These are phyloP conservation scores for Trichosurus vulpecula DNA, from an alignment of 2,797 vertebrate genomes.

Conservation along the genomic window DNA sequence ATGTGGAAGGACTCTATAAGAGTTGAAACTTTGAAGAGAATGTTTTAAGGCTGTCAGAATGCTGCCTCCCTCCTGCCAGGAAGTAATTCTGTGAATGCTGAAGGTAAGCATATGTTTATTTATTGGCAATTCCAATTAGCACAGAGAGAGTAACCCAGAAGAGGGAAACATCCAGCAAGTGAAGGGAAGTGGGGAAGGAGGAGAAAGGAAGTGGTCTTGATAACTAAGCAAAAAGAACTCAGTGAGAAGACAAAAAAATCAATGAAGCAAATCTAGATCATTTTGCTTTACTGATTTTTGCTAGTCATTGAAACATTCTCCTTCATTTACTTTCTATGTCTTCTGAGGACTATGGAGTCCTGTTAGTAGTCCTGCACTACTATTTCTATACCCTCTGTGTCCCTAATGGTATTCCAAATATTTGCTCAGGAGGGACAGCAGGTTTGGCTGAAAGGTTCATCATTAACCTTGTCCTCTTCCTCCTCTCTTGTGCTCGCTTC, in stretches of 20 bases:
- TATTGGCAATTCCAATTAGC: constrained; percentile 10
- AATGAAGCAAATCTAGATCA: constrained; percentile 34
- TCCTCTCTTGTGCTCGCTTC: not conserved
- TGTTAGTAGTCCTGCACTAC: not conserved
- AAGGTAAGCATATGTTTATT: not conserved
- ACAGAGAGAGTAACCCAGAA: not conserved
- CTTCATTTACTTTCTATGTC: constrained; percentile 62
- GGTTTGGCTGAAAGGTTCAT: not conserved
- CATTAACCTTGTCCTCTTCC: not conserved
- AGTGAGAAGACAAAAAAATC: constrained; percentile 50
- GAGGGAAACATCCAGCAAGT: not conserved
- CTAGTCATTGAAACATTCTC: constrained; percentile 59
- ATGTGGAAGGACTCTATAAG: not conserved
- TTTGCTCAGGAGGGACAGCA: not conserved
- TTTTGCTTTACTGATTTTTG: constrained; percentile 60
- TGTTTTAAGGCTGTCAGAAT: not conserved
- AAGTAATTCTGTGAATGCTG: constrained; percentile 44
- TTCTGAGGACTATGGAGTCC: not conserved
- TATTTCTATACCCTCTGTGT: not conserved
- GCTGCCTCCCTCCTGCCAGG: constrained; percentile 10
- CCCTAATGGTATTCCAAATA: not conserved
- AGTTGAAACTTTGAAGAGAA: not conserved
- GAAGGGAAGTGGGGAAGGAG: constrained; percentile 30
- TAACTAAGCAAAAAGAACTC: constrained; percentile 39
- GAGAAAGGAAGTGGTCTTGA: constrained; percentile 31